phyloP scores from a whole-genome alignment of 2,888 invertebrate species.

The Petrophora chlorosata region DNA sequence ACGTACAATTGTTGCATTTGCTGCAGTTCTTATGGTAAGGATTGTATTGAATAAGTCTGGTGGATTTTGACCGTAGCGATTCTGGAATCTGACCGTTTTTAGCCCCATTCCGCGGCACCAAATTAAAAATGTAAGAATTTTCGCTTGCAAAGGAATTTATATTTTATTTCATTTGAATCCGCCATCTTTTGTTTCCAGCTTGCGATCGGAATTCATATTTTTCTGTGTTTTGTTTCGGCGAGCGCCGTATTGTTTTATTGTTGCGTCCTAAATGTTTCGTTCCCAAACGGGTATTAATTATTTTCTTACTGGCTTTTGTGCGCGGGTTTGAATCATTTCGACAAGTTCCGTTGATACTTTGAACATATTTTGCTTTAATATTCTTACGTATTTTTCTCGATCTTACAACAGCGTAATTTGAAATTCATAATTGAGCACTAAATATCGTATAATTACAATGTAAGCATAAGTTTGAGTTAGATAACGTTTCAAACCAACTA shows the following conservation, averaged over 20 bases:
- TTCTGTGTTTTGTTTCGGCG: constrained; percentile 82
- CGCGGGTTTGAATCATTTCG: constrained; percentile 3
- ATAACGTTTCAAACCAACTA: no score
- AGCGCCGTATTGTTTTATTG: constrained; percentile 79
- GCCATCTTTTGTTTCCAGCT: constrained; percentile 80
- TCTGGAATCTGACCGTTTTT: constrained; percentile 77
- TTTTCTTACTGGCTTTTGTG: constrained; percentile 62
- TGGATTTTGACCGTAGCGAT: constrained; percentile 59
- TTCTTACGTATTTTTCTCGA: no score
- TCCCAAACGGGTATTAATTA: constrained; percentile 77
- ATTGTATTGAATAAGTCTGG: constrained; percentile 11
- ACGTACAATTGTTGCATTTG: not conserved
- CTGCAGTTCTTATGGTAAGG: constrained; percentile 6
- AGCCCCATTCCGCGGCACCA: constrained; percentile 71
- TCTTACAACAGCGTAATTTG: no score
- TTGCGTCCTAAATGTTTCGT: constrained; percentile 72
- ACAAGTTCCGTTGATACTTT: constrained; percentile 5
- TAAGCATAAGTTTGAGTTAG: no score
- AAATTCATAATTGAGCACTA: no score
- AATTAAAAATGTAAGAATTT: constrained; percentile 84
- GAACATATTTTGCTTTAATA: no score
- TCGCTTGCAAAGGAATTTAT: constrained; percentile 81
- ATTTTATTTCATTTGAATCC: constrained; percentile 84
- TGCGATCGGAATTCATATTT: constrained; percentile 83
- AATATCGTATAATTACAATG: no score